Evolutionary conservation across 2,888 invertebrate species (phyloP), one percentile per base, ranked within the genome.

Genomic region (Yponomeuta plumbellus): DNA sequence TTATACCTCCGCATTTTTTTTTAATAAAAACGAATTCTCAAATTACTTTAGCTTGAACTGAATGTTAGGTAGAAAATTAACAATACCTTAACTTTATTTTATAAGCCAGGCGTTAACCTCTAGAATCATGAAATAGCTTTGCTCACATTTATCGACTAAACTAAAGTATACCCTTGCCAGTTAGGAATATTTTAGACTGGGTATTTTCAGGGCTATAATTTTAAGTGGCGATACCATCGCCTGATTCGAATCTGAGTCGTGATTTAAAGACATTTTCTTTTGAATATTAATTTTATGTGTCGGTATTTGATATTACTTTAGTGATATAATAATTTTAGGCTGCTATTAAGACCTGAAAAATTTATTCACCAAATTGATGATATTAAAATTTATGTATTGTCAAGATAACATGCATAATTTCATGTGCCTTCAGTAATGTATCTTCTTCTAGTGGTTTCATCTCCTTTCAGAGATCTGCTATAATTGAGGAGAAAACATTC

Each of bases 171-270:
- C 44, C 44, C 44, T 52, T 52, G 44, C 8, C 34, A 34, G 44
- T 52, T 52, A 13, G 17, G 44, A 52, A 52, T 52, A 52, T 52
- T 52, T 52, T 17, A 17, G 13, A 52, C 44, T 52, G 1, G 44
- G 44, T 52, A 52, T 52, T 52, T 52, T 52, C 44, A 52, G 44
- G 44, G 44, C 44, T 52, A 52, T 44, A 44, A 44, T 44, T 44
- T 44, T 2, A 6, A 52, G 44, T 52, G 34, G 44, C 44, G 44
- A 52, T 52, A 52, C 17, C 13, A 52, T 52, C 44, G 0, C 44
- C 5, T 17, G 44, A 52, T 52, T 52, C 44, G 44, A 52, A 52
- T 52, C 44, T 52, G 4, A 52, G 44, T 52, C 44, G 44, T 52
- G 44, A 52, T 52, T 52, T 52, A 52, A 17, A 52, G 44, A 52